A percentile compares a stretch with the other conserved stretches of the same genome.
phyloP scores from a whole-genome alignment of 2,113 vertebrate genomes.

The Epinephelus fuscoguttatus region DNA sequence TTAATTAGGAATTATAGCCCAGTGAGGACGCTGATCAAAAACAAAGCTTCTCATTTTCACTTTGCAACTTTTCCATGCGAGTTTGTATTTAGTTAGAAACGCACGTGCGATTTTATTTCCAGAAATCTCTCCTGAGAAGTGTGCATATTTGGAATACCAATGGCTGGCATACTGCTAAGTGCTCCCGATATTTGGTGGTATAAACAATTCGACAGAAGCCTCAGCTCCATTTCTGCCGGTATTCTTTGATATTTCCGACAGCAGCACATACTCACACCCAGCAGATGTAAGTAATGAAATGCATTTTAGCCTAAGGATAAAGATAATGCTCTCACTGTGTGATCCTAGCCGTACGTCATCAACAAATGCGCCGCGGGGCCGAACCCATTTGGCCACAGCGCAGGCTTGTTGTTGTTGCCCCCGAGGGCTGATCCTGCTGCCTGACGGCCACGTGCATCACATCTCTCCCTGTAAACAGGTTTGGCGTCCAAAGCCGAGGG shows the following conservation, averaged over 20 bases:
- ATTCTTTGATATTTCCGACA: conserved; percentile 35
- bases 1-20: conserved; percentile 84
- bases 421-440: conserved; percentile 13
- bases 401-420: conserved; percentile 37
- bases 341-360: conserved; percentile 51
- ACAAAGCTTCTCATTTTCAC: conserved; percentile 64
- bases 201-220: conserved; percentile 18
- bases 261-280: conserved; percentile 23
- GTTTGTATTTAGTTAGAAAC: conserved; percentile 61
- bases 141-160: background rate
- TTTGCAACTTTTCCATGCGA: conserved; percentile 54
- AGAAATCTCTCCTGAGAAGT: conserved; percentile 19
- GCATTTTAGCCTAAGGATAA: conserved; percentile 60
- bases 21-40: conserved; percentile 63
- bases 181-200: conserved; percentile 28
- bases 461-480: conserved; percentile 54
- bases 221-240: conserved; percentile 16
- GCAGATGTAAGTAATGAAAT: conserved; percentile 67
- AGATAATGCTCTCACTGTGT: conserved; percentile 67
- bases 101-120: conserved; percentile 7
- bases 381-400: conserved; percentile 48
- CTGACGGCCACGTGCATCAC: background rate
- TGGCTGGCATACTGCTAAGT: background rate
- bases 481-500: conserved; percentile 17
- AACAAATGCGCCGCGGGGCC: conserved; percentile 38